Base-by-base conservation (phyloP, 2,797 vertebrate species). In the Rhyacichthys aspro region DNA sequence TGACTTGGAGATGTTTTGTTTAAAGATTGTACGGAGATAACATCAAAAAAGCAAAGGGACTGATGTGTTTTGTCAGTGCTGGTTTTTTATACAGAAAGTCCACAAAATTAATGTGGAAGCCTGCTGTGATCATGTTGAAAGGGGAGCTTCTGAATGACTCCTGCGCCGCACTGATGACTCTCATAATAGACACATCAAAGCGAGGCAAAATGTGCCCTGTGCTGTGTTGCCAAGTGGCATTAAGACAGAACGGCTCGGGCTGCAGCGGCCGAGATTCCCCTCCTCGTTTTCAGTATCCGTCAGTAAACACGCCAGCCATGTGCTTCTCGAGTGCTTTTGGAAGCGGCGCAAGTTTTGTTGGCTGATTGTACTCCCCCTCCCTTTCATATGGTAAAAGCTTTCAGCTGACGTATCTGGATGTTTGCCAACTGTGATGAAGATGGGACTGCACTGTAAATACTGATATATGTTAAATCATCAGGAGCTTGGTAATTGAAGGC, bases 181-280 rank as follows among this genome's bases (percentile, higher is more conserved):
- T 82, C 74, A 74, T 85, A 86, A 89, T 83, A 74, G 85, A 81
- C 81, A 86, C 86, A 86, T 89, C 82, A 88, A 87, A 90, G 85
- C 67, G 52, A 55, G 53, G 62, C 68, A 58, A 74, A 84, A 80
- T 72, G 78, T 87, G 76, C 76, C 48, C 66, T 52, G 72, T 61
- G 19, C 62, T 7, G 10, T 45, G 70, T 77, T 87, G 86, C 84
- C 82, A 84, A 88, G 83, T 74, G 75, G 83, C 79, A 86, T 88
- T 86, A 85, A 74, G 58, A 41, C 67, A 61, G 81, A 67, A 42
- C n/a, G n/a, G 63, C 67, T 83, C 55, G 56, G 80, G 74, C 69
- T 49, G 60, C 72, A 67, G 62, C 60, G 42, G 61, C 75, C 50
- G 56, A 70, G 74, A 55, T 70, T 64, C 61, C 66, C 52, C 55